Percentiles rank a stretch among this genome's conserved stretches.
These are phyloP conservation scores for Aptenodytes forsteri DNA, from an alignment of 2,113 vertebrate genomes.

Conservation along the genomic window DNA sequence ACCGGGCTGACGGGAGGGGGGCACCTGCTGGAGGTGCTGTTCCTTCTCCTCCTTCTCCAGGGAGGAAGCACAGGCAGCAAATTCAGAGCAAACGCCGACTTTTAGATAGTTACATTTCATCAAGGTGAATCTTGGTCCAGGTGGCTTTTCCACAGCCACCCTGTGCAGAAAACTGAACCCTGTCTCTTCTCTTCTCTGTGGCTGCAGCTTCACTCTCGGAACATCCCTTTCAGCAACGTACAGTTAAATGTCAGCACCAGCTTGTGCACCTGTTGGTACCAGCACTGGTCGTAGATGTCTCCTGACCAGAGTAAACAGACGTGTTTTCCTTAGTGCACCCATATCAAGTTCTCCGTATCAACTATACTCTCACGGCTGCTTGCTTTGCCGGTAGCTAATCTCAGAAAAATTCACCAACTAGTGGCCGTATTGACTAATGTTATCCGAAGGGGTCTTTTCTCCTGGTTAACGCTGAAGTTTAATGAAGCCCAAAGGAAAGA, in stretches of 20 bases:
- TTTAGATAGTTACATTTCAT: background rate
- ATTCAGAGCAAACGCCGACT: background rate
- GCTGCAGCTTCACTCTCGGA: background rate
- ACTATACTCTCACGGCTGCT: background rate
- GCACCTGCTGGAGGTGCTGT: background rate
- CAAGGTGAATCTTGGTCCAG: background rate
- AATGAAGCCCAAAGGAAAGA: background rate
- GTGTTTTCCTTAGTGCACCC: background rate
- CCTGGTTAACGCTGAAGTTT: background rate
- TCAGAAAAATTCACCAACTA: background rate
- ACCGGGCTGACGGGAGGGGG: background rate
- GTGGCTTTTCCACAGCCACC: background rate
- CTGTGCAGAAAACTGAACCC: background rate
- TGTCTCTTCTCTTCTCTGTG: background rate
- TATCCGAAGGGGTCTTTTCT: background rate
- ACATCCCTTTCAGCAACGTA: rapidly evolving
- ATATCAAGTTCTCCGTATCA: background rate
- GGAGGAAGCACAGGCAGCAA: background rate
- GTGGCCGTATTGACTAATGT: background rate
- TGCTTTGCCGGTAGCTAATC: background rate
- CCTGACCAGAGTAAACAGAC: background rate
- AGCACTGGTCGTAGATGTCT: background rate
- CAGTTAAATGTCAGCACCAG: background rate
- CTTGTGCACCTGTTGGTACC: background rate
- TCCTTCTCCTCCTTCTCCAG: background rate